Conservation (phyloP, 2,113 vertebrate genomes). For the Notothenia coriiceps region DNA sequence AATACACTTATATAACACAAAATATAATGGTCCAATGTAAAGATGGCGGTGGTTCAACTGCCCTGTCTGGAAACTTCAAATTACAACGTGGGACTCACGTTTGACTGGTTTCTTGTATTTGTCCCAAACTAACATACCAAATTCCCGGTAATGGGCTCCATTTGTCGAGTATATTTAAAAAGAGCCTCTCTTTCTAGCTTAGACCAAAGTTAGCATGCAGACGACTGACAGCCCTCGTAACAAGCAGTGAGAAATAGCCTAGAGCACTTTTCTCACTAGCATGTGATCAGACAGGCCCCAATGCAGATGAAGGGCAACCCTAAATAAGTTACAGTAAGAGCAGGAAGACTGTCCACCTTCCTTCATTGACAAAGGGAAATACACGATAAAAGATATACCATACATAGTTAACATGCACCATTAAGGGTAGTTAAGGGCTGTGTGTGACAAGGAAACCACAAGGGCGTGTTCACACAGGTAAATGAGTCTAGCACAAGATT, state of each 20-base stretch:
- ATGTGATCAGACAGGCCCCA: neutral
- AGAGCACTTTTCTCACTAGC: neutral
- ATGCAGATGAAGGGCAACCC: neutral
- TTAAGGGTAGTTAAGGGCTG: neutral
- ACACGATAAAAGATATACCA: neutral
- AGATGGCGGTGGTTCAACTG: neutral
- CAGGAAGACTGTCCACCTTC: neutral
- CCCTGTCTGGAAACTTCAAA: neutral
- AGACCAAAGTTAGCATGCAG: neutral
- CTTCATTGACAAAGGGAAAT: neutral
- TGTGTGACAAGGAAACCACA: neutral
- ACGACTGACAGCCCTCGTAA: neutral
- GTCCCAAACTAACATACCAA: neutral
- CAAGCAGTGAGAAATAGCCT: neutral
- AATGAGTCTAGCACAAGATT: neutral
- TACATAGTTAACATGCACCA: neutral
- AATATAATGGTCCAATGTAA: conserved; percentile 10
- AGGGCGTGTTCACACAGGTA: neutral
- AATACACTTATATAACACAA: conserved; percentile 18
- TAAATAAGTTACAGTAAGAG: neutral
- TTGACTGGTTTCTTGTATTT: conserved; percentile 19
- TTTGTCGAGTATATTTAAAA: conserved; percentile 16
- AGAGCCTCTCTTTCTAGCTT: neutral
- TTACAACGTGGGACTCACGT: neutral
- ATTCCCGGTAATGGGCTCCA: neutral